These are phyloP conservation scores for Montipora sp. DNA, from an alignment of 64 coral and sea anemone species.

Conservation along the genomic window DNA sequence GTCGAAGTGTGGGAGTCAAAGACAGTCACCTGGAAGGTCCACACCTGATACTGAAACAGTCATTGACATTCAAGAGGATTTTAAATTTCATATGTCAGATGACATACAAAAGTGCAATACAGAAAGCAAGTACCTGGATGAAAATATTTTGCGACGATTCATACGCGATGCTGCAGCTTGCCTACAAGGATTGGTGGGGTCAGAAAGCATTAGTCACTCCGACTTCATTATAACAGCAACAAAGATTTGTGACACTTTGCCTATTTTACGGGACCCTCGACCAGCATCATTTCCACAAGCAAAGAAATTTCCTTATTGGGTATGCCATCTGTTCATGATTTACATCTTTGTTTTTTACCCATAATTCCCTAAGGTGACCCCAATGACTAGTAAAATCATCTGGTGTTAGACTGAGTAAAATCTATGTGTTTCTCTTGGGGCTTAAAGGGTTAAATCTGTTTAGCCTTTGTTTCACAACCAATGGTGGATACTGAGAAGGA, in stretches of 20 bases:
- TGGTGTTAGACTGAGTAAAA: too few relatives aligned
- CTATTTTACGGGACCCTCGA: constrained; percentile 31
- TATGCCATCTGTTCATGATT: background rate
- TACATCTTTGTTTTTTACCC: too few relatives aligned
- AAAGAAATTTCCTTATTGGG: constrained; percentile 53
- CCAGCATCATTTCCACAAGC: constrained; percentile 24
- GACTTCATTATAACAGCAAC: background rate
- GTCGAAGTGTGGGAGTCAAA: too few relatives aligned
- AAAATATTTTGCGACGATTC: background rate
- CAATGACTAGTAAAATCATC: too few relatives aligned
- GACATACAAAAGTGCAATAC: background rate
- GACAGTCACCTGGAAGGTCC: too few relatives aligned
- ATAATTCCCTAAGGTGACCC: too few relatives aligned
- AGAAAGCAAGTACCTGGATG: background rate
- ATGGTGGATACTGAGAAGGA: too few relatives aligned
- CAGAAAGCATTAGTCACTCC: background rate
- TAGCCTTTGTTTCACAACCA: too few relatives aligned
- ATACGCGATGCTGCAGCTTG: constrained; percentile 33
- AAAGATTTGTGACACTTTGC: constrained; percentile 50
- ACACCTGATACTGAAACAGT: too few relatives aligned
- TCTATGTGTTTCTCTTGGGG: too few relatives aligned
- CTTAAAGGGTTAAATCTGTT: background rate
- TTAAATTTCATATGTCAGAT: too few relatives aligned
- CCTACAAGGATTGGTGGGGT: background rate
- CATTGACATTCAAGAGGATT: too few relatives aligned